Conservation (phyloP, 2,113 vertebrate genomes). For the Peromyscus leucopus region DNA sequence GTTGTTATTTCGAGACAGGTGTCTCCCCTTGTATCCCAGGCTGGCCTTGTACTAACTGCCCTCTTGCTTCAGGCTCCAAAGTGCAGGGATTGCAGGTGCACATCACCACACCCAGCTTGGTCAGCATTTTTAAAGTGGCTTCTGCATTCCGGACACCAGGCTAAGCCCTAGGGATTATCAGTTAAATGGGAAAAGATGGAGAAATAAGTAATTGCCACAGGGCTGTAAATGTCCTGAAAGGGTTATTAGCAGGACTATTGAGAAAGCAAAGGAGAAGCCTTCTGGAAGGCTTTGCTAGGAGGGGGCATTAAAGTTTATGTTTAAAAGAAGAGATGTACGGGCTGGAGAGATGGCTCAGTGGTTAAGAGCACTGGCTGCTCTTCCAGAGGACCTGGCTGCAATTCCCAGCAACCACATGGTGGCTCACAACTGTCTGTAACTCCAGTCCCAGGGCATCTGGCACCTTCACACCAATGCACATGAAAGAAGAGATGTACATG, state of each 20-base stretch:
- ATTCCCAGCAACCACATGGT: no score
- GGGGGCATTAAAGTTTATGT: background rate
- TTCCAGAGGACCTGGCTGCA: no score
- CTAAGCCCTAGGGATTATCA: conserved; percentile 39
- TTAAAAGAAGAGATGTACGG: conserved; percentile 7
- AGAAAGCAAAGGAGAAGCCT: background rate
- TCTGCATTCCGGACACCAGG: background rate
- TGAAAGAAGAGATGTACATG: background rate
- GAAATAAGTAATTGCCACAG: conserved; percentile 47
- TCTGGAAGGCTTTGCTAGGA: conserved; percentile 41
- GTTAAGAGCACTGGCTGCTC: no score
- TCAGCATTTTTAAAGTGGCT: conserved; percentile 31
- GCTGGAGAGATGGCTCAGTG: no score
- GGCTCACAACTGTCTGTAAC: no score
- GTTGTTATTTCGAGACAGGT: background rate
- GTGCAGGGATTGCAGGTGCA: background rate
- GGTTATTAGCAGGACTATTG: background rate
- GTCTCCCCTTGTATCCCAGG: background rate
- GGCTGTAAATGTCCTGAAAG: conserved; percentile 25
- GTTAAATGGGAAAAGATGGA: conserved; percentile 28
- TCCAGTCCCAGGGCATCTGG: no score
- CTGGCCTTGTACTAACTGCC: background rate
- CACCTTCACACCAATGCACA: no score
- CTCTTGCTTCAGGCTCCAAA: background rate
- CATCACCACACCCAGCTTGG: background rate